Evolutionary conservation across 1,140 invertebrate genomes (phyloP), one percentile per base, ranked within the genome.

Genomic region (Heliconius congener): DNA sequence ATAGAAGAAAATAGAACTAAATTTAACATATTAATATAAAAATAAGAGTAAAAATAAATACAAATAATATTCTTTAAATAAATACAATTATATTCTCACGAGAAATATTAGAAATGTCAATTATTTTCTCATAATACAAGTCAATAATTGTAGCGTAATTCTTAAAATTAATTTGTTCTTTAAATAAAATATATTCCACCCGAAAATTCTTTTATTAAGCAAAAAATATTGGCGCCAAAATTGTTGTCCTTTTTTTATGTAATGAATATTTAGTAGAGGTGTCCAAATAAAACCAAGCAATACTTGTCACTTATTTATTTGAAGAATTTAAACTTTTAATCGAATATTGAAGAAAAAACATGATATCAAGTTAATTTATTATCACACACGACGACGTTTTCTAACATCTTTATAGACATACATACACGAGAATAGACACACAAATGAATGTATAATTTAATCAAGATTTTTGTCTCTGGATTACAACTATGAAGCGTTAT

Each of bases 231-330:
- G 23, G 5, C 34, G 5, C 34, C 4, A 34, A 34, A 34, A 34
- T 6, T 34, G 34, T 4, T 6, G 34, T 4, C 34, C 34, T 0
- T 34, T 34, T 34, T 34, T 82, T 78, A 82, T 80, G 60, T 75
- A 82, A 52, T 52, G 5, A 52, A 16, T 2, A 52, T 4, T 13
- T 52, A 57, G 16, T n/a, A 57, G 23, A 57, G 6, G n/a, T 11
- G 8, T 30, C 34, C 2, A 27, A 74, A 74, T 74, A 34, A 75
- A 75, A 75, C 2, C 16, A 60, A 13, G 19, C n/a, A 19, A 37
- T 39, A 16, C 39, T 39, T 60, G 73, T 70, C 74, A 76, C 34
- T 42, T 76, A 76, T 76, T 76, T 76, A 76, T 76, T 76, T 27
- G 23, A 23, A 70, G 42, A 70, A 76, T 60, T 76, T 27, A 42